phyloP scores from a whole-genome alignment of 2,888 invertebrate genomes.

The Yponomeuta evonymella region DNA sequence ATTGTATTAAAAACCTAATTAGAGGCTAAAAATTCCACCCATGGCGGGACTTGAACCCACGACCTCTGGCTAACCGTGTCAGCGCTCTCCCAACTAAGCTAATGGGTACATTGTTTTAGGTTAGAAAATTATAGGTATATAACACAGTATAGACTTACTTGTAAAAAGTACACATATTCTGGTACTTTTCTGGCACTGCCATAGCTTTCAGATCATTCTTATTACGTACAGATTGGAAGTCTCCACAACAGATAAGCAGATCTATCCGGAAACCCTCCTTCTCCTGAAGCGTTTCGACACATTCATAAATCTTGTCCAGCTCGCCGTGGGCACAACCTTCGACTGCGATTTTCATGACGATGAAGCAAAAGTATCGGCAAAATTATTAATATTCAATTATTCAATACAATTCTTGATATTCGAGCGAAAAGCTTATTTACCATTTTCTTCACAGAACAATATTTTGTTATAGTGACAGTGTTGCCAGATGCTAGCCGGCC shows the following conservation, averaged over 20 bases:
- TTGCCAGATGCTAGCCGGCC: too few species aligned
- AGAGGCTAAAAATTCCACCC: too few species aligned
- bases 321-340: constrained; percentile 99
- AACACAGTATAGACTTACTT: constrained; percentile 78
- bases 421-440: too few species aligned
- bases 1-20: too few species aligned
- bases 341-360: constrained; percentile 90
- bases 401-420: too few species aligned
- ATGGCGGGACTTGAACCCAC: too few species aligned
- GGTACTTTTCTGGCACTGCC: constrained; percentile 96
- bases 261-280: constrained; percentile 87
- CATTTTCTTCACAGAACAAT: too few species aligned
- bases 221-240: constrained; percentile 97
- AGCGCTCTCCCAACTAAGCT: too few species aligned
- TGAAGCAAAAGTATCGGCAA: too few species aligned
- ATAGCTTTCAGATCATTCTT: constrained; percentile 91
- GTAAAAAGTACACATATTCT: constrained; percentile 92
- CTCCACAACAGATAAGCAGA: constrained; percentile 96
- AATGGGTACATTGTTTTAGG: not conserved
- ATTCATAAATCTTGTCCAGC: constrained; percentile 95
- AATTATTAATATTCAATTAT: too few species aligned
- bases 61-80: too few species aligned
- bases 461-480: too few species aligned
- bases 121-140: not conserved
- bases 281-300: constrained; percentile 84